A percentile compares a stretch with the other conserved stretches of the same genome.
Conservation (phyloP, 2,888 invertebrate genomes). For the Catocala fraxini region DNA sequence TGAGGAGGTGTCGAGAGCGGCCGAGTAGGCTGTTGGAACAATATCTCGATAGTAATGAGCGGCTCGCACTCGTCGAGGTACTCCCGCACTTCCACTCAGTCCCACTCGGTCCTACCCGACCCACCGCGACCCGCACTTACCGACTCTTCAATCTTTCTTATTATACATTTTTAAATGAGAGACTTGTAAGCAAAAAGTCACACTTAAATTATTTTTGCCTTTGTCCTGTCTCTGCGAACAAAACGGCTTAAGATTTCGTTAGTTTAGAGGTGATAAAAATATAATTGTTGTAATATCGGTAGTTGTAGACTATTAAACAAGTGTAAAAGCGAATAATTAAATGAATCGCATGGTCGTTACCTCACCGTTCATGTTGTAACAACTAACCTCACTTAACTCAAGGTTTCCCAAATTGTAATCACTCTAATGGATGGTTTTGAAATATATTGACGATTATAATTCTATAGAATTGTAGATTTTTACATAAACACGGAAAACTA, state of each 20-base stretch:
- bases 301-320: too few relatives aligned
- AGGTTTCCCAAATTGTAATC: slow-evolving; percentile 18
- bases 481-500: slow-evolving; percentile 13
- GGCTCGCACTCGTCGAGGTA: slow-evolving; percentile 6
- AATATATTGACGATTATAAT: slow-evolving; percentile 7
- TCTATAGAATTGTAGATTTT: slow-evolving; percentile 7
- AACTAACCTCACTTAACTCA: slow-evolving; percentile 18
- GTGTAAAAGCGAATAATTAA: slow-evolving; percentile 3
- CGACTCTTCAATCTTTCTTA: slow-evolving; percentile 2
- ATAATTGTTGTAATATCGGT: too few relatives aligned
- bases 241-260: too few relatives aligned
- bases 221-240: too few relatives aligned
- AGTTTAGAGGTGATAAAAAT: too few relatives aligned
- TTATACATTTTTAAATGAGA: neutral
- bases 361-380: slow-evolving; percentile 13
- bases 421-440: slow-evolving; percentile 5
- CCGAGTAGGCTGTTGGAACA: slow-evolving; percentile 25
- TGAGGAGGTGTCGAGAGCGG: slow-evolving; percentile 8
- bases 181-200: too few relatives aligned
- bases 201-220: too few relatives aligned
- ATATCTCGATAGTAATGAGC: slow-evolving; percentile 39
- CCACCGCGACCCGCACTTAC: too few relatives aligned
- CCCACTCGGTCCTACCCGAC: too few relatives aligned
- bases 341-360: slow-evolving; percentile 9
- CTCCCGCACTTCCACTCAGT: neutral